Percentiles rank a stretch among this genome's conserved stretches.
phyloP scores from a whole-genome alignment of 2,888 invertebrate genomes.

The Conomelus anceps region DNA sequence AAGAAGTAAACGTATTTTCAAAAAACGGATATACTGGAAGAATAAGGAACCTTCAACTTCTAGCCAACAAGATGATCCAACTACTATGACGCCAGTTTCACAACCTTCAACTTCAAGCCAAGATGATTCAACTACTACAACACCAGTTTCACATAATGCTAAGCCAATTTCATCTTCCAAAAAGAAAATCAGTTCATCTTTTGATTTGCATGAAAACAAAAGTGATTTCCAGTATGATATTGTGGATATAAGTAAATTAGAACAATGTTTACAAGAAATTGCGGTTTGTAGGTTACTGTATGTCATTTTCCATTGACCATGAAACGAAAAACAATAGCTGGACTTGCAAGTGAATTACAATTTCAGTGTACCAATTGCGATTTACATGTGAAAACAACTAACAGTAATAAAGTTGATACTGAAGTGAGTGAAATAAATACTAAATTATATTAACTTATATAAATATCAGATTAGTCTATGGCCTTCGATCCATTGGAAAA shows the following conservation, averaged over 20 bases:
- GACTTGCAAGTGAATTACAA: not conserved
- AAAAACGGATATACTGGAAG: not conserved
- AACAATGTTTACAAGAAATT: not conserved
- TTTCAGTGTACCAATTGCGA: not conserved
- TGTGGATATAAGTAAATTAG: constrained; percentile 1
- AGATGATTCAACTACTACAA: not conserved
- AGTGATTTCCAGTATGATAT: constrained; percentile 3
- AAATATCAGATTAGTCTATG: not conserved
- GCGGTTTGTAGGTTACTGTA: not conserved
- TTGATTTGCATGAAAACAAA: not conserved
- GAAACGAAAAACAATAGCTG: not conserved
- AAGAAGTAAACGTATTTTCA: constrained; percentile 1
- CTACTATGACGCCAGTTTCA: not conserved
- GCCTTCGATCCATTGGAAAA: not conserved
- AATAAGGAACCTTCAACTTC: not conserved
- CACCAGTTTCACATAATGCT: not conserved
- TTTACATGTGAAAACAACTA: not conserved
- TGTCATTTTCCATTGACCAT: not conserved
- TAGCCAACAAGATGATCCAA: not conserved
- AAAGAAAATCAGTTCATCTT: not conserved
- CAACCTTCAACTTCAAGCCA: not conserved
- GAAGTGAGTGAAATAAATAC: not conserved
- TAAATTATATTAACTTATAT: not conserved
- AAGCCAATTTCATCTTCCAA: not conserved
- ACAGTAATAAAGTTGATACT: not conserved